Percentiles rank a stretch among this genome's conserved stretches.
Conservation (phyloP, 2,888 invertebrate genomes). For the Clepsis dumicolana region DNA sequence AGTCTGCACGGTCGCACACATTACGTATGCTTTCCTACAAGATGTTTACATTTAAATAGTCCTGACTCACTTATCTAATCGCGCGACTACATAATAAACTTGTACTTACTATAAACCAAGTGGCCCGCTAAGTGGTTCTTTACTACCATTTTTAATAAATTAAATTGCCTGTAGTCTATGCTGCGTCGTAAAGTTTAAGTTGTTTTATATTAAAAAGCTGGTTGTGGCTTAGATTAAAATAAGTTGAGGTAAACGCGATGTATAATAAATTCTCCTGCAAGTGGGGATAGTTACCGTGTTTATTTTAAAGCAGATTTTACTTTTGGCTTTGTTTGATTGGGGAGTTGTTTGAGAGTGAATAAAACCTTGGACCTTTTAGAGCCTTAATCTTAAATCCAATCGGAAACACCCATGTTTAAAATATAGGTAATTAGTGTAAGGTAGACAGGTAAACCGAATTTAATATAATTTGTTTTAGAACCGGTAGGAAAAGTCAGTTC, state of each 20-base stretch:
- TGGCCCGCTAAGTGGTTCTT: conserved; percentile 19
- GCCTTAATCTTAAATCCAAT: no score
- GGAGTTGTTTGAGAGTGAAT: background rate
- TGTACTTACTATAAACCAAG: conserved; percentile 22
- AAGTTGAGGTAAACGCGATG: background rate
- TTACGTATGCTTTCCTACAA: background rate
- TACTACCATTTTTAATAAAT: conserved; percentile 30
- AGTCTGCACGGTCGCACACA: background rate
- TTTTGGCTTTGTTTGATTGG: background rate
- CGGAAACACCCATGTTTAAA: no score
- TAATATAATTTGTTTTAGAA: no score
- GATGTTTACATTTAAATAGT: conserved; percentile 8
- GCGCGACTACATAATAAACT: background rate
- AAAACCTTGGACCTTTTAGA: background rate
- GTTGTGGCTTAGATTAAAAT: conserved; percentile 2
- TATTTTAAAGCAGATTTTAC: background rate
- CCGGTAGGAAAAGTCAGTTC: no score
- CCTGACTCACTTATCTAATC: conserved; percentile 17
- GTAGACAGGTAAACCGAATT: no score
- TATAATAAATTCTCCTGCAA: background rate
- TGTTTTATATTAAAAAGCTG: conserved; percentile 9
- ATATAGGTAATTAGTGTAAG: no score
- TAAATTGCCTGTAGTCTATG: conserved; percentile 2
- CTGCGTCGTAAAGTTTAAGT: conserved; percentile 1
- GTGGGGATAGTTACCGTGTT: background rate